Evolutionary conservation across 1,140 invertebrate species (phyloP).

Genomic region (Drosophila albomicans): DNA sequence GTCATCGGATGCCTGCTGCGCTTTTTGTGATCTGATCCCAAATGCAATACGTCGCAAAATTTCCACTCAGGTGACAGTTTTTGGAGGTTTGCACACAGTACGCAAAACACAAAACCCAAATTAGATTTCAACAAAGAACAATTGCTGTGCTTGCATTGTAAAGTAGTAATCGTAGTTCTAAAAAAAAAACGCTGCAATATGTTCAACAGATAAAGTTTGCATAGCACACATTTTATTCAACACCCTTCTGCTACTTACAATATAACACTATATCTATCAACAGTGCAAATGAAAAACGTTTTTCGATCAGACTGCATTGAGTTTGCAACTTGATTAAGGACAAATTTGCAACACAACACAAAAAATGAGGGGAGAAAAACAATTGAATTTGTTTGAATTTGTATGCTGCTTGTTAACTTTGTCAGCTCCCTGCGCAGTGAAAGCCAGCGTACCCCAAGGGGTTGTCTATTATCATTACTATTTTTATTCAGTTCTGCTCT

Average conservation of each 20-base stretch:
- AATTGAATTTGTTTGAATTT: slow-evolving; percentile 2
- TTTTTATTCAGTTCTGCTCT: background rate
- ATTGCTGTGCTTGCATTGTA: slow-evolving; percentile 32
- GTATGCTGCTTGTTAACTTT: background rate
- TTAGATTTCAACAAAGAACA: slow-evolving; percentile 58
- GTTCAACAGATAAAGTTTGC: background rate
- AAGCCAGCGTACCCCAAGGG: background rate
- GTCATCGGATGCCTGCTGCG: slow-evolving; percentile 23
- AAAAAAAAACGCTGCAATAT: background rate
- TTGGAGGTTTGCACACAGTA: slow-evolving; percentile 5
- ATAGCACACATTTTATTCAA: background rate
- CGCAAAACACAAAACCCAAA: slow-evolving; percentile 34
- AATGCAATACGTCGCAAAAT: slow-evolving; percentile 13
- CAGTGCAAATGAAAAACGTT: background rate
- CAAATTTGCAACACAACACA: background rate
- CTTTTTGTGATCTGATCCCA: slow-evolving; percentile 10
- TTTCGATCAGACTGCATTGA: background rate
- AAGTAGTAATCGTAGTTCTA: slow-evolving; percentile 6
- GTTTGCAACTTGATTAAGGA: background rate
- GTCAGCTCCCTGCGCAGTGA: background rate
- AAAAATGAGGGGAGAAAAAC: background rate
- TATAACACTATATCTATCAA: background rate
- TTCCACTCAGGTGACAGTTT: slow-evolving; percentile 37
- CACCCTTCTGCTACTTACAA: background rate
- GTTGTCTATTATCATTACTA: background rate